phyloP scores from a whole-genome alignment of 2,113 vertebrate species.

The Perognathus longimembris region DNA sequence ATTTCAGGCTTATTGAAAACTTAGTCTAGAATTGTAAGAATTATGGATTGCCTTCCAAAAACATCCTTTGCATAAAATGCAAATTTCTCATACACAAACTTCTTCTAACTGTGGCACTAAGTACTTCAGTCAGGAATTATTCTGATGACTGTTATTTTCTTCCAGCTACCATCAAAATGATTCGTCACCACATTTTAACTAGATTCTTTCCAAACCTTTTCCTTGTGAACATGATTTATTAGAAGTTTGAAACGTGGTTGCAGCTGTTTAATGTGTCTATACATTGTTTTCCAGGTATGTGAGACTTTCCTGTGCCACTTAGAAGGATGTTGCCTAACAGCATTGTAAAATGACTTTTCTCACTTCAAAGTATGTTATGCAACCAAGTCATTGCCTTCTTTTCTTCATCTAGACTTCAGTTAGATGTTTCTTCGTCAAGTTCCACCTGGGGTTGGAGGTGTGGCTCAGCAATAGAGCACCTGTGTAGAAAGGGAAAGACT shows the following conservation, averaged over 20 bases:
- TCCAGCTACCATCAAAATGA: constrained; percentile 61
- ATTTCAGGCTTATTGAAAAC: constrained; percentile 52
- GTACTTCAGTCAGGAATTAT: constrained; percentile 50
- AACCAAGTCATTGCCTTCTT: background rate
- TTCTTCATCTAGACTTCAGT: constrained; percentile 29
- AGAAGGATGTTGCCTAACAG: background rate
- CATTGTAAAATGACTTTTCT: constrained; percentile 42
- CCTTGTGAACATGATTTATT: constrained; percentile 41
- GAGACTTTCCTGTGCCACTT: background rate
- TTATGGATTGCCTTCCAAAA: constrained; percentile 30
- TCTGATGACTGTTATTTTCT: constrained; percentile 68
- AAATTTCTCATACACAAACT: constrained; percentile 42
- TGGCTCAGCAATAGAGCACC: no score
- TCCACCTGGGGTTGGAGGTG: background rate
- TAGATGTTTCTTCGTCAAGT: constrained; percentile 8
- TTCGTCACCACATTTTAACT: constrained; percentile 51
- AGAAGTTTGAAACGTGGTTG: constrained; percentile 38
- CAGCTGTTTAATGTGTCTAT: constrained; percentile 6
- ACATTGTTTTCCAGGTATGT: background rate
- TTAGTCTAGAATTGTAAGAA: constrained; percentile 37
- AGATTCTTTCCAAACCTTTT: constrained; percentile 22
- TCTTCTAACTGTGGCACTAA: constrained; percentile 6
- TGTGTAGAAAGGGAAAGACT: no score
- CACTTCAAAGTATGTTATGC: constrained; percentile 15
- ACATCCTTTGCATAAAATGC: constrained; percentile 56